Base-by-base conservation (phyloP, 2,888 invertebrate species). In the Fragum whitleyi region DNA sequence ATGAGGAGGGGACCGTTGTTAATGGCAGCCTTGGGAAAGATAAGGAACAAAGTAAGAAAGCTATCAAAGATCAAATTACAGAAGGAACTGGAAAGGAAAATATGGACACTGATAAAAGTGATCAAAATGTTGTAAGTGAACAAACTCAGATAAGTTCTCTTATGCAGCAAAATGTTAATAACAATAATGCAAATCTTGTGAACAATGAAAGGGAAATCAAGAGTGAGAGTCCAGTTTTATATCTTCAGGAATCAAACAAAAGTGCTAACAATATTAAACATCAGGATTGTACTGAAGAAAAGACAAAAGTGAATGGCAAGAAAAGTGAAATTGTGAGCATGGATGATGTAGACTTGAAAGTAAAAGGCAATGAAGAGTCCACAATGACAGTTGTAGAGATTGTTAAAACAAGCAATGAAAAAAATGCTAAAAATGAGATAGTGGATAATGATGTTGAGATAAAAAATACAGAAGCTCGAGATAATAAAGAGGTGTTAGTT, bases 71-170 rank as follows among this genome's bases (percentile, higher is more conserved):
- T 23, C 57, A 62, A 32, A 62, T 9, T 7, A 29, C 7, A 36
- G 62, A 32, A 14, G 36, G 32, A 62, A 19, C 9, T 36, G 36
- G n/a, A 32, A 36, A 36, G 16, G 28, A n/a, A n/a, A 62, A 62
- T 62, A 6, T 62, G 19, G 28, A 28, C 9, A 26, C 26, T 28
- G 26, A 57, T 28, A 57, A 23, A 57, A 26, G 21, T 57, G 57
- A 28, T 7, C 57, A 57, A 57, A 7, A 23, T 21, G 57, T 14
- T 28, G 7, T 16, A 57, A 57, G 19, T 23, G 57, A 57, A 57
- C 26, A 57, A 26, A 57, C 57, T 26, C 65, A 65, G 26, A 32
- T 29, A 26, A 29, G 61, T 61, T 61, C 61, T n/a, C 57, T 57
- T n/a, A 14, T 57, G 21, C 23, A 57, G 57, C 21, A 23, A 19